Evolutionary conservation across 2,113 vertebrate genomes (phyloP).

Genomic region (Nyctibius bracteatus): DNA sequence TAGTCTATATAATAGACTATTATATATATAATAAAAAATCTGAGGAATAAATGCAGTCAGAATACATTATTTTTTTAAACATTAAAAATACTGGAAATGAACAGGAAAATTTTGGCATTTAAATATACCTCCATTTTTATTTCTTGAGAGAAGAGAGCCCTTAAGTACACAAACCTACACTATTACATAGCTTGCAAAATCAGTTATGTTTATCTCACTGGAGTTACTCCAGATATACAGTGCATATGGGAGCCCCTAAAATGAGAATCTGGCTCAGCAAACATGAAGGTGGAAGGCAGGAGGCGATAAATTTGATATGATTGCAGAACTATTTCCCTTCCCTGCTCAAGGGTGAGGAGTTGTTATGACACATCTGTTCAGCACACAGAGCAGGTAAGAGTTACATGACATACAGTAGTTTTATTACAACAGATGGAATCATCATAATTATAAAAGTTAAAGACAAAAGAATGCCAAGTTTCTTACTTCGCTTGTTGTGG

Average conservation of each 20-base stretch:
- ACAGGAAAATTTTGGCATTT: neutral
- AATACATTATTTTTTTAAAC: neutral
- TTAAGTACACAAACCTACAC: neutral
- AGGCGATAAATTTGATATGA: conserved; percentile 37
- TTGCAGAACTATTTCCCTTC: conserved; percentile 31
- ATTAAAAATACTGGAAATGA: neutral
- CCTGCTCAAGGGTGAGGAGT: conserved; percentile 1
- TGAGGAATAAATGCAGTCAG: neutral
- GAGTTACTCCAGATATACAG: neutral
- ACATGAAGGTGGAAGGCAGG: neutral
- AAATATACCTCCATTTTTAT: neutral
- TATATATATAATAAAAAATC: neutral
- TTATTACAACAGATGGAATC: conserved; percentile 37
- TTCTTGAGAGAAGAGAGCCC: neutral
- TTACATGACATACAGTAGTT: conserved; percentile 6
- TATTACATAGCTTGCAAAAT: neutral
- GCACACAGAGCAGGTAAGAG: conserved; percentile 21
- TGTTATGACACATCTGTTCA: conserved; percentile 48
- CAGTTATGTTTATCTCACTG: conserved; percentile 7
- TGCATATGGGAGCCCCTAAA: neutral
- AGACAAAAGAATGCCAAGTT: conserved; percentile 31
- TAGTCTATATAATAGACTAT: neutral
- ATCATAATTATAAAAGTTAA: conserved; percentile 33
- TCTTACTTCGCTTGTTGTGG: neutral
- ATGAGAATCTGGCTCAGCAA: neutral